Conservation (phyloP, 2,113 vertebrate species). For the Hippocampus abdominalis region DNA sequence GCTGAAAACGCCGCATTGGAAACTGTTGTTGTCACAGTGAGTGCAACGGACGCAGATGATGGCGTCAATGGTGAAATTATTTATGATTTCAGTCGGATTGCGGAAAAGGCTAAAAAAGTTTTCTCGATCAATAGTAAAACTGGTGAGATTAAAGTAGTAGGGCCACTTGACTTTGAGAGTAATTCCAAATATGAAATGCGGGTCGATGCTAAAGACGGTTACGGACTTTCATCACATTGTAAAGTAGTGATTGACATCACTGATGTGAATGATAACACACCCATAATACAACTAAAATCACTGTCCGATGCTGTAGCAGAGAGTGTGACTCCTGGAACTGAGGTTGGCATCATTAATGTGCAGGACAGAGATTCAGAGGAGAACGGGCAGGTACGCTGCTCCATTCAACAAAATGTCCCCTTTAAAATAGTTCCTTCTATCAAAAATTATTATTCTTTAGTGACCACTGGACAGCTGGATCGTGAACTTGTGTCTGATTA, state of each 20-base stretch:
- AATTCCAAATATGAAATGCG: constrained; percentile 5
- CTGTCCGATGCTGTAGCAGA: constrained; percentile 63
- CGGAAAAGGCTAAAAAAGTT: background rate
- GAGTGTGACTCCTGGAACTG: constrained; percentile 62
- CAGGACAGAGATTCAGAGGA: constrained; percentile 69
- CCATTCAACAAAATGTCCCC: constrained; percentile 53
- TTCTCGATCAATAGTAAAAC: background rate
- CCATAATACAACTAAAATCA: constrained; percentile 65
- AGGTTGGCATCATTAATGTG: constrained; percentile 74
- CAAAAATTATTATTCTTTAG: constrained; percentile 57
- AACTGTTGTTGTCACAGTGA: background rate
- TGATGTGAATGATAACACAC: constrained; percentile 76
- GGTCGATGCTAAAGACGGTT: constrained; percentile 58
- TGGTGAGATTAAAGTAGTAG: background rate
- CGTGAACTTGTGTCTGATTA: constrained; percentile 55
- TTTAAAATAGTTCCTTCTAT: constrained; percentile 69
- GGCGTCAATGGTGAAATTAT: constrained; percentile 1
- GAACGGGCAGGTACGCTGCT: constrained; percentile 68
- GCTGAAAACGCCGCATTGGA: background rate
- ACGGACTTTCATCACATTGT: constrained; percentile 54
- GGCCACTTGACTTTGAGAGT: background rate
- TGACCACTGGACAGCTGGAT: constrained; percentile 51
- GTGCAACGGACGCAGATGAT: constrained; percentile 1
- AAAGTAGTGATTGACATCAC: constrained; percentile 65
- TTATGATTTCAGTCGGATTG: background rate